Percentiles rank a stretch among this genome's conserved stretches.
Conservation (phyloP, 2,797 vertebrate genomes). For the Catamblyrhynchus diadema region DNA sequence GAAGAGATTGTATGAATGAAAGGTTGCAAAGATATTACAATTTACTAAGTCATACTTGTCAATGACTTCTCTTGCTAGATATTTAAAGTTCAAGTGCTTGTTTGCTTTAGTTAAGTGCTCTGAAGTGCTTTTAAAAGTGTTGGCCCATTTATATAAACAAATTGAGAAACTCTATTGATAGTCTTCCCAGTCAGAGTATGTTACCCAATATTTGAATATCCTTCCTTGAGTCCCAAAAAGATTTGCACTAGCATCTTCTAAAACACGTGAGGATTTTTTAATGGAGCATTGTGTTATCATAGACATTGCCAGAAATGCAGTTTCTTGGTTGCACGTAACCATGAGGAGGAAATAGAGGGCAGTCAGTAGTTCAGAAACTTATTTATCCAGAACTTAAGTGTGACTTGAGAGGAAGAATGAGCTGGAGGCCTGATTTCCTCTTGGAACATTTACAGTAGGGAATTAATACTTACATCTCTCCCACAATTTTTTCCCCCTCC, state of each 20-base stretch:
- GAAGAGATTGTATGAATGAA: constrained; percentile 1
- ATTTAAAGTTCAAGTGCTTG: constrained; percentile 77
- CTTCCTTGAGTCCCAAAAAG: background rate
- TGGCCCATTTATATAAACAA: constrained; percentile 73
- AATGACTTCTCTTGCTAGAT: constrained; percentile 70
- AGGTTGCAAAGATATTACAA: constrained; percentile 27
- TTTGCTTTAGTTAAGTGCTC: constrained; percentile 76
- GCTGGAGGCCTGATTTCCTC: background rate
- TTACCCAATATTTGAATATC: constrained; percentile 49
- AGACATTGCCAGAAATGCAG: background rate
- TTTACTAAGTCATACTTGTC: constrained; percentile 67
- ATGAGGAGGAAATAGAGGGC: background rate
- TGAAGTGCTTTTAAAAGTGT: constrained; percentile 70
- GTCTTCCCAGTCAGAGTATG: constrained; percentile 27
- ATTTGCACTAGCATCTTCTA: background rate
- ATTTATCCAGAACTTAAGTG: background rate
- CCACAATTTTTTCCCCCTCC: background rate
- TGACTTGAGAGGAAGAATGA: background rate
- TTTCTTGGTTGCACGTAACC: background rate
- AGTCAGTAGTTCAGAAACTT: background rate
- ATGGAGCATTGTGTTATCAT: background rate
- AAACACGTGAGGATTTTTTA: background rate
- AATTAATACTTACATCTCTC: background rate
- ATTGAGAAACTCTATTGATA: constrained; percentile 57
- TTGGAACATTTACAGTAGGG: background rate